Conservation (phyloP, 2,888 invertebrate species). For the Rambutsinella grinnellia region DNA sequence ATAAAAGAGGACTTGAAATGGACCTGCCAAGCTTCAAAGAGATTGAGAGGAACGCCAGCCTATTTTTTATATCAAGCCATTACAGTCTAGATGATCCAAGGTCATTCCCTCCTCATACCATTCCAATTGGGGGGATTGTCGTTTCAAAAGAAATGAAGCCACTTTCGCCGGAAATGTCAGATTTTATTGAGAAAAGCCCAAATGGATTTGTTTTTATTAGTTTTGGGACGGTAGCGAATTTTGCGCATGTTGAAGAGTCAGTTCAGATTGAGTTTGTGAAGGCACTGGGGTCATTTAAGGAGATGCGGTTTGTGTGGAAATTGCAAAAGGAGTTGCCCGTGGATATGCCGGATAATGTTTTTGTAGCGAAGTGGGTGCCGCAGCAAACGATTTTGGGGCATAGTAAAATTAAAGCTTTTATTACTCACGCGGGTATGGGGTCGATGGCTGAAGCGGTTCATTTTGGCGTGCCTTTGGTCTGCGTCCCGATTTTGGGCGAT, state of each 20-base stretch:
- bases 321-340: neutral
- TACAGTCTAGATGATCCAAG: conserved; percentile 45
- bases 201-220: conserved; percentile 12
- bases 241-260: neutral
- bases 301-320: conserved; percentile 11
- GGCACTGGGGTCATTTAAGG: neutral
- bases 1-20: conserved; percentile 31
- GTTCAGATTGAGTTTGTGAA: conserved; percentile 2
- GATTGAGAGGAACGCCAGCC: conserved; percentile 42
- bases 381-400: conserved; percentile 25
- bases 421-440: conserved; percentile 51
- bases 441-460: conserved; percentile 54
- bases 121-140: conserved; percentile 17
- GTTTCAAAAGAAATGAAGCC: neutral
- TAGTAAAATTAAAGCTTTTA: conserved; percentile 49
- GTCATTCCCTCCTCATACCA: conserved; percentile 40
- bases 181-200: neutral
- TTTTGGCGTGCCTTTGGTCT: conserved; percentile 39
- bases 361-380: conserved; percentile 4
- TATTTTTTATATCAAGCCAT: conserved; percentile 51
- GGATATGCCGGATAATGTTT: neutral
- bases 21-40: conserved; percentile 37
- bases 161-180: too few relatives aligned
- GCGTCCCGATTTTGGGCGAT: conserved; percentile 47
- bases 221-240: conserved; percentile 9